These are phyloP conservation scores for Diplazon laetatorius DNA, from an alignment of 2,888 invertebrate species.

Conservation along the genomic window DNA sequence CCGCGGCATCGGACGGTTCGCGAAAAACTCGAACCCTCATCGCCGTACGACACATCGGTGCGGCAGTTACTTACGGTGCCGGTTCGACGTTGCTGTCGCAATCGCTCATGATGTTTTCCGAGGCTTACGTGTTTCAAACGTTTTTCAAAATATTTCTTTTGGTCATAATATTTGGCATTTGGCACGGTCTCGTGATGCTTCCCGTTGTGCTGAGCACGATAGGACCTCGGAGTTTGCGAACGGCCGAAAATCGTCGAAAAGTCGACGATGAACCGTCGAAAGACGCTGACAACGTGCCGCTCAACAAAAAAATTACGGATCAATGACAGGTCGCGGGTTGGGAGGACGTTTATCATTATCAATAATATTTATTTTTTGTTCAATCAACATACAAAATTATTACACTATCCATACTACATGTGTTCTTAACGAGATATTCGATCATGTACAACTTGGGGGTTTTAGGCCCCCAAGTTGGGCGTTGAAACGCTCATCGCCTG, in stretches of 20 bases:
- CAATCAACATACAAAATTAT: conserved; percentile 83
- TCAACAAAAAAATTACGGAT: conserved; percentile 49
- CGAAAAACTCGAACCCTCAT: conserved; percentile 84
- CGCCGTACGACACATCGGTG: conserved; percentile 89
- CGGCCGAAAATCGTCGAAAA: conserved; percentile 20
- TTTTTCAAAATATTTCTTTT: conserved; percentile 91
- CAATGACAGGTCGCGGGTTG: conserved; percentile 51
- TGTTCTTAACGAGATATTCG: no score
- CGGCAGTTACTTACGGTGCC: conserved; percentile 90
- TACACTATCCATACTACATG: conserved; percentile 82
- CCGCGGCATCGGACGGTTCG: conserved; percentile 83
- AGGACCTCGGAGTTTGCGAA: conserved; percentile 84
- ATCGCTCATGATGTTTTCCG: conserved; percentile 87
- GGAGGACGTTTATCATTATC: conserved; percentile 74
- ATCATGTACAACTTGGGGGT: no score
- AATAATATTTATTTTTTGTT: conserved; percentile 83
- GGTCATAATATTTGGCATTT: conserved; percentile 90
- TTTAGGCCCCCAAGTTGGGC: no score
- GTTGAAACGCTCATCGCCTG: no score
- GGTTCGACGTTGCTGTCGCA: conserved; percentile 90
- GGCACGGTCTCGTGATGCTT: conserved; percentile 89
- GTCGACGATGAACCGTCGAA: conserved; percentile 22
- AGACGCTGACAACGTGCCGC: conserved; percentile 51
- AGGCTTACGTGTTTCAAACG: conserved; percentile 90
- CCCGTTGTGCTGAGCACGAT: conserved; percentile 90